Conservation (phyloP, 2,797 vertebrate species). For the Acomys russatus region DNA sequence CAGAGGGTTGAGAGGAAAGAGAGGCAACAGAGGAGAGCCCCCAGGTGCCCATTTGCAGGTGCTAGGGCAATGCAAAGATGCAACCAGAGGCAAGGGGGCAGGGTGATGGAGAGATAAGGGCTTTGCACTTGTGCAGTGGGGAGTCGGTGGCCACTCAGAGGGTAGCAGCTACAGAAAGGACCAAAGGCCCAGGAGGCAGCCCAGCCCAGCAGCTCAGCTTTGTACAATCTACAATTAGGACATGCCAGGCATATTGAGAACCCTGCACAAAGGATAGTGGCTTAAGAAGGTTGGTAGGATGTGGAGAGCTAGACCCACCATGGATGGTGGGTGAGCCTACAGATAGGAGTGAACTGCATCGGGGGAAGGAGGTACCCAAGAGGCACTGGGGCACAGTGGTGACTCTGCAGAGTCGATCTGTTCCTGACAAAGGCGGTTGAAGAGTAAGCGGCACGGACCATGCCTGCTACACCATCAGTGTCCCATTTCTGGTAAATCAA, state of each 20-base stretch:
- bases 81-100: no score
- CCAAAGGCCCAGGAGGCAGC: background rate
- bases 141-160: background rate
- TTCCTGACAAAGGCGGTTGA: background rate
- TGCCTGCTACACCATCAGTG: background rate
- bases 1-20: background rate
- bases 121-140: background rate
- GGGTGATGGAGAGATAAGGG: background rate
- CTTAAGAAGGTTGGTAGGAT: background rate
- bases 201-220: background rate
- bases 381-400: no score
- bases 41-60: no score
- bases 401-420: background rate
- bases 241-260: rapidly evolving
- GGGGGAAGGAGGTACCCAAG: background rate
- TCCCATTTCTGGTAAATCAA: background rate
- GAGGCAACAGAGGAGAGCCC: background rate
- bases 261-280: background rate
- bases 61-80: no score
- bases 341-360: rapidly evolving
- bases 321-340: rapidly evolving
- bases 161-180: background rate
- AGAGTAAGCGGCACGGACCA: no score
- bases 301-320: rapidly evolving
- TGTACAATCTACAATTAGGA: background rate